Evolutionary conservation across 2,797 vertebrate genomes (phyloP).

Genomic region (Gymnocypris eckloni): DNA sequence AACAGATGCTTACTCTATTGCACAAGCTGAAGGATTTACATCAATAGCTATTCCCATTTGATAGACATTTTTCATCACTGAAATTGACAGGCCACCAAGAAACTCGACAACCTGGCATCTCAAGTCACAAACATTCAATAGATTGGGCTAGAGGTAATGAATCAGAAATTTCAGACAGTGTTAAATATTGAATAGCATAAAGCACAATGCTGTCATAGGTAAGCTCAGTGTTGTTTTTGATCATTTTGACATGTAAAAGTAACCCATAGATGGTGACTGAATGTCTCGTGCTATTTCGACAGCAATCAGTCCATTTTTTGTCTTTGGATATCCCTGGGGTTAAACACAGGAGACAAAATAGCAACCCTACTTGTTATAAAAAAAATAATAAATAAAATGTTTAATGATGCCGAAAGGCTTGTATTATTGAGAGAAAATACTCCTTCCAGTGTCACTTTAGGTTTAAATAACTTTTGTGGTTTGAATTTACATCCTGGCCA

Average conservation of each 20-base stretch:
- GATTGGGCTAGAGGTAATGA: conserved; percentile 24
- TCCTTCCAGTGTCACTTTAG: background rate
- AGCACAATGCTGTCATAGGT: background rate
- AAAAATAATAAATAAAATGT: background rate
- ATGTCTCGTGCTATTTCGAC: background rate
- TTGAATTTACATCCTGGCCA: background rate
- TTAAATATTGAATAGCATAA: background rate
- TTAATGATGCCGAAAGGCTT: background rate
- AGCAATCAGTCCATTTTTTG: background rate
- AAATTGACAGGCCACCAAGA: conserved; percentile 52
- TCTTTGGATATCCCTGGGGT: background rate
- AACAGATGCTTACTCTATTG: conserved; percentile 50
- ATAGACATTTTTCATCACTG: conserved; percentile 55
- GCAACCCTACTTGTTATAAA: background rate
- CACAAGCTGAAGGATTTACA: conserved; percentile 56
- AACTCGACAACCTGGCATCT: conserved; percentile 41
- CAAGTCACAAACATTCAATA: conserved; percentile 44
- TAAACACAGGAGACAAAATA: background rate
- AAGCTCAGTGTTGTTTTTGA: background rate
- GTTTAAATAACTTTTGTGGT: background rate
- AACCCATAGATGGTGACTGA: background rate
- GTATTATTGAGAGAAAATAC: background rate
- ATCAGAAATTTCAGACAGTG: conserved; percentile 18
- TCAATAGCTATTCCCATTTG: conserved; percentile 56
- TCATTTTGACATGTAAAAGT: background rate